These are phyloP conservation scores for Typhlichthys subterraneus DNA, from an alignment of 2,797 vertebrate species.

Conservation along the genomic window DNA sequence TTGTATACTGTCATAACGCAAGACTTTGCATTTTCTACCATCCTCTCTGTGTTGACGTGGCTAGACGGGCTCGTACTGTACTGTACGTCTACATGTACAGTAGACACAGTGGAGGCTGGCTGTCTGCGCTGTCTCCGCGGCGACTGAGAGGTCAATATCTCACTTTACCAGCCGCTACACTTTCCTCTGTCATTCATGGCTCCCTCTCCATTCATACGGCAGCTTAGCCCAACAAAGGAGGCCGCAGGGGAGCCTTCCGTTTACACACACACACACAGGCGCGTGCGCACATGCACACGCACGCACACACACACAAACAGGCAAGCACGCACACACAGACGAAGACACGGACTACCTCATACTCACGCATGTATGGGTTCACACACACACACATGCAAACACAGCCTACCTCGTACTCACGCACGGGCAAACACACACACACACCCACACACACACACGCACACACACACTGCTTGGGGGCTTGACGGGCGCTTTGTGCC, in stretches of 20 bases:
- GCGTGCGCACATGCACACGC: conserved; percentile 39
- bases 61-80: neutral
- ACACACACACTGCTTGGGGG: conserved; percentile 51
- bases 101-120: conserved; percentile 16
- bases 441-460: conserved; percentile 3
- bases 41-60: too few relatives aligned
- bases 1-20: too few relatives aligned
- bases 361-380: conserved; percentile 25
- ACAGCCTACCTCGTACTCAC: neutral
- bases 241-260: conserved; percentile 84
- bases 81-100: neutral
- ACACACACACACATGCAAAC: conserved; percentile 28
- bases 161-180: conserved; percentile 87
- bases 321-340: neutral
- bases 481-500: conserved; percentile 90
- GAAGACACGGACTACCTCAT: conserved; percentile 9
- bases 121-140: conserved; percentile 70
- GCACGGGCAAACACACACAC: neutral
- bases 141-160: conserved; percentile 94
- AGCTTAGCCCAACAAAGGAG: conserved; percentile 91
- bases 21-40: too few relatives aligned
- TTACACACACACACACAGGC: conserved; percentile 55
- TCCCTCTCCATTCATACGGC: conserved; percentile 88
- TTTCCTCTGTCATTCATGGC: conserved; percentile 89
- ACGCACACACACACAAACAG: neutral